phyloP scores from a whole-genome alignment of 2,797 vertebrate genomes.

The Cynodonichthys magdalenae region DNA sequence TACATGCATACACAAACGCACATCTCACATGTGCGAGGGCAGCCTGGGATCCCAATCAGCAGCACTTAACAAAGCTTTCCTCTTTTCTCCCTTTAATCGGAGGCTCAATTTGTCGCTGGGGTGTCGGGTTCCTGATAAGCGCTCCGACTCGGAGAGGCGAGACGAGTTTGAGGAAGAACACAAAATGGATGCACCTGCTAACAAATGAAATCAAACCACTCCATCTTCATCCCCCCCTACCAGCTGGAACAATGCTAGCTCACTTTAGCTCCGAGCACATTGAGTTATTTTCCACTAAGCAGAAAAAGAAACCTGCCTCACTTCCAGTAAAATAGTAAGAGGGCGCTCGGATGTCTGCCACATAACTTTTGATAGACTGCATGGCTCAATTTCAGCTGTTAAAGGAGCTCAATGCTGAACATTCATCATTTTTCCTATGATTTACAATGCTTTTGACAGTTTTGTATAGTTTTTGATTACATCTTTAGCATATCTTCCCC shows the following conservation, averaged over 20 bases:
- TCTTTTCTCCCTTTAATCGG: conserved; percentile 78
- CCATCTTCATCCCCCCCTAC: conserved; percentile 69
- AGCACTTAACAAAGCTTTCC: conserved; percentile 79
- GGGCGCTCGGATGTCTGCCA: conserved; percentile 27
- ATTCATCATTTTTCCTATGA: conserved; percentile 8
- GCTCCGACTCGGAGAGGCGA: conserved; percentile 68
- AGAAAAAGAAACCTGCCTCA: conserved; percentile 33
- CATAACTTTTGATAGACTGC: conserved; percentile 25
- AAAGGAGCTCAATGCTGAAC: conserved; percentile 16
- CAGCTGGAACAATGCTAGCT: conserved; percentile 75
- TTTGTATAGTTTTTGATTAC: background rate
- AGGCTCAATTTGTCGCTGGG: conserved; percentile 81
- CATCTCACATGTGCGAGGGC: conserved; percentile 62
- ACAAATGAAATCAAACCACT: conserved; percentile 83
- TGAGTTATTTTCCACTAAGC: conserved; percentile 64
- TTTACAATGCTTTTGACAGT: background rate
- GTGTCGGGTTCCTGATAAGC: conserved; percentile 84
- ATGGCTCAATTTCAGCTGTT: conserved; percentile 12
- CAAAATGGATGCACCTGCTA: conserved; percentile 86
- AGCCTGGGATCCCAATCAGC: conserved; percentile 77
- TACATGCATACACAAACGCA: conserved; percentile 27
- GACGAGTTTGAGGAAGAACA: conserved; percentile 64
- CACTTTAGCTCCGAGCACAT: conserved; percentile 59
- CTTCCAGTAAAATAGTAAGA: conserved; percentile 42
- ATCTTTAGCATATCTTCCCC: no score